phyloP scores from a whole-genome alignment of 2,113 vertebrate species.

The Limnothrissa miodon region DNA sequence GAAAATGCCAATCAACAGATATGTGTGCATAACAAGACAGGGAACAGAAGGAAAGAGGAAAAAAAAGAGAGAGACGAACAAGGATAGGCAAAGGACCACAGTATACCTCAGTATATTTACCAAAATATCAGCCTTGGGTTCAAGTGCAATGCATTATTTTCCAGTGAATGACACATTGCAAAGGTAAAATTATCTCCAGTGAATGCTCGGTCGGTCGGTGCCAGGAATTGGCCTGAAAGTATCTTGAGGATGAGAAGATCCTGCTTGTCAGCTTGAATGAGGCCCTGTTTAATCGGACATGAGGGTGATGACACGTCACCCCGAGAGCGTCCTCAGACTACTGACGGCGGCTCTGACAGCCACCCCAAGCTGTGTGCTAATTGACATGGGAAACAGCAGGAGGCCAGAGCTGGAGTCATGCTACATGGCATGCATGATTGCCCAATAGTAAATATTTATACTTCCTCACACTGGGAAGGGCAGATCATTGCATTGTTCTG shows the following conservation, averaged over 20 bases:
- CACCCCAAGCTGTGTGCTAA: background rate
- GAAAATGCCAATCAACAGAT: background rate
- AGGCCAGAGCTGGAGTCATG: background rate
- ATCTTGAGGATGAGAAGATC: slow-evolving; percentile 28
- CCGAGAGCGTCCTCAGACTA: slow-evolving; percentile 19
- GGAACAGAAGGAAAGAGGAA: background rate
- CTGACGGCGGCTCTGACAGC: slow-evolving; percentile 1
- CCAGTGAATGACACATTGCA: background rate
- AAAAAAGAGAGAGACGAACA: too few relatives aligned
- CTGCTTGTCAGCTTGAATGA: slow-evolving; percentile 42
- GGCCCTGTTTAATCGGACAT: background rate
- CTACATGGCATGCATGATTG: background rate
- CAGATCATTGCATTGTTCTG: background rate
- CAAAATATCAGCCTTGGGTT: background rate
- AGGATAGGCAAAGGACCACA: too few relatives aligned
- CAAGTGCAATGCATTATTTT: background rate
- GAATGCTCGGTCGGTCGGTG: background rate
- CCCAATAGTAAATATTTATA: background rate
- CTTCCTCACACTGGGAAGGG: background rate
- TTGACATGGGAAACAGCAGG: background rate
- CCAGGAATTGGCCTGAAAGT: slow-evolving; percentile 12
- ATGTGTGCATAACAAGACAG: background rate
- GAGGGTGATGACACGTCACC: slow-evolving; percentile 12
- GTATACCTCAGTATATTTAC: background rate
- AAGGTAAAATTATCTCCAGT: background rate